Evolutionary conservation across 2,888 invertebrate species (phyloP), one percentile per base, ranked within the genome.

Genomic region (Meliscaeva auricollis): DNA sequence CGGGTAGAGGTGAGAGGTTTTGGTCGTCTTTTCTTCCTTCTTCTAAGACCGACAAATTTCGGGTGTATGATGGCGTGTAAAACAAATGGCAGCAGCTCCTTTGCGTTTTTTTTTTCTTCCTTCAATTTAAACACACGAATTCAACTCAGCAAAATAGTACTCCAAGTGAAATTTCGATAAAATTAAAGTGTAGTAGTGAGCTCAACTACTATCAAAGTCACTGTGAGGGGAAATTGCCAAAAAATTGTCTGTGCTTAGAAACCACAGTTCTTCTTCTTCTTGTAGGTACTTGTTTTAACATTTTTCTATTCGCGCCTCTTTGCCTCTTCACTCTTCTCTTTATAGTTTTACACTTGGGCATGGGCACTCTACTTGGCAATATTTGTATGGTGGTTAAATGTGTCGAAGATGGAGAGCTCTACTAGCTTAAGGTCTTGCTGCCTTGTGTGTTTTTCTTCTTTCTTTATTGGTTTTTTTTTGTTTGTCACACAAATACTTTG

Each of bases 151-250:
- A 56, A n/a, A n/a, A 13, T 32, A 48, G 32, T 20, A 38, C 13
- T 3, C 48, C 52, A 72, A 70, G 58, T 56, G 62, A 68, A 58
- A 1, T 58, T 58, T 38, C 32, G 30, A 38, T 17, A 62, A 38
- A 50, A n/a, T 46, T n/a, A n/a, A n/a, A 3, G 15, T n/a, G 1
- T 32, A 38, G 44, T 64, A 4, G 64, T 64, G 46, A 32, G 46
- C 44, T 20, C 48, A 20, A 66, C 30, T 6, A 30, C 64, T 46
- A 48, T 20, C 48, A 32, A 48, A 66, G 32, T 20, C 48, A 76
- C n/a, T 26, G 69, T 44, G 50, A 85, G 85, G 81, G 85, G 81
- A 81, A 85, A 64, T 77, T 77, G 85, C 76, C 81, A 62, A 85
- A 85, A n/a, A 84, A 77, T 69, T 66, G 66, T 38, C 35, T 48